A percentile compares a stretch with the other conserved stretches of the same genome.
Conservation (phyloP, 1,140 invertebrate genomes). For the Spodoptera frugiperda region DNA sequence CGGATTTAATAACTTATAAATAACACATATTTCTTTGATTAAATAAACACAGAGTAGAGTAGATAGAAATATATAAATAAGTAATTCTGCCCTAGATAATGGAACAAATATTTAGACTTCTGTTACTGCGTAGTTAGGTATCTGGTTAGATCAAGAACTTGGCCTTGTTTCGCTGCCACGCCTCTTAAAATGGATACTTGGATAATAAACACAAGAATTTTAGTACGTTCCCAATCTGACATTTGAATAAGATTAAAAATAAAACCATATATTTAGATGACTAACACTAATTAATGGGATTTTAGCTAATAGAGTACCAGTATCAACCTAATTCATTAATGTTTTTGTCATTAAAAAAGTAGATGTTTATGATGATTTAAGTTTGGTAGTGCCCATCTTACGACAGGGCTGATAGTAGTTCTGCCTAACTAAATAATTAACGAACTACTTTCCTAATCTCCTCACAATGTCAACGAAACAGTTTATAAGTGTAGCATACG, state of each 20-base stretch:
- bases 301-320: too few species aligned
- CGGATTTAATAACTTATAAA: too few species aligned
- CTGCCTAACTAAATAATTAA: background rate
- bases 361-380: too few species aligned
- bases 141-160: constrained; percentile 24
- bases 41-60: too few species aligned
- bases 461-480: background rate
- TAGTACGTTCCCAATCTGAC: background rate
- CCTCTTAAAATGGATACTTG: background rate
- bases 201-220: background rate
- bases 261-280: background rate
- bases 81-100: too few species aligned
- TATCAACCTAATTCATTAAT: too few species aligned
- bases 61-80: too few species aligned
- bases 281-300: background rate
- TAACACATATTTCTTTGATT: too few species aligned
- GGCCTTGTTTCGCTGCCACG: constrained; percentile 30
- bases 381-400: too few species aligned
- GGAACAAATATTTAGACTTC: background rate
- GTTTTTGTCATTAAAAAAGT: too few species aligned
- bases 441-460: too few species aligned
- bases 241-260: background rate
- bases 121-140: constrained; percentile 8
- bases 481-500: constrained; percentile 4
- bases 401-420: background rate